Conservation (phyloP, 2,113 vertebrate species). For the Pseudolaguvia tuberculata region DNA sequence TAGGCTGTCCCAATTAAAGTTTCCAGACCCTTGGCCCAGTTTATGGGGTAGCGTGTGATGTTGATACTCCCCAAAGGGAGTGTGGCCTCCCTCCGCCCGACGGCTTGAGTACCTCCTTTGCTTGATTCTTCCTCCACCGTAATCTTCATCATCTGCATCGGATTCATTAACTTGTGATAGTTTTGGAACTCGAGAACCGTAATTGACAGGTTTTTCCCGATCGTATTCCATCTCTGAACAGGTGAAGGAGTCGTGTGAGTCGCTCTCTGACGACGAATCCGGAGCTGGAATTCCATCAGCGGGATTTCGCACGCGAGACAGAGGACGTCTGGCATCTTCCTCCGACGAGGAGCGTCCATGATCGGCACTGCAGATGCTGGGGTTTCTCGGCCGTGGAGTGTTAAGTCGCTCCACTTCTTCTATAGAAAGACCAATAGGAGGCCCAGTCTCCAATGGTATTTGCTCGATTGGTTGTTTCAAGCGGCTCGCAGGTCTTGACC, state of each 20-base stretch:
- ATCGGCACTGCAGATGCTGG: constrained; percentile 96
- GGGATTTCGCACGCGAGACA: constrained; percentile 89
- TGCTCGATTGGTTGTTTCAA: constrained; percentile 90
- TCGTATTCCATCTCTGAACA: constrained; percentile 99
- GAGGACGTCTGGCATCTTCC: constrained; percentile 85
- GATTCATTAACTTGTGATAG: constrained; percentile 97
- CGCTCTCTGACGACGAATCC: constrained; percentile 93
- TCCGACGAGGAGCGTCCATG: constrained; percentile 93
- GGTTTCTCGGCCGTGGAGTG: constrained; percentile 90
- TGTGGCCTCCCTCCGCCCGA: constrained; percentile 76
- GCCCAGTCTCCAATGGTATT: constrained; percentile 81
- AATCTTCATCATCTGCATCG: constrained; percentile 94
- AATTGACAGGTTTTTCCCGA: constrained; percentile 82
- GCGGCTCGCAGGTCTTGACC: constrained; percentile 85
- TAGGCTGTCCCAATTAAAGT: constrained; percentile 96
- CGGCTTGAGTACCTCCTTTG: constrained; percentile 87
- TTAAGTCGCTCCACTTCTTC: constrained; percentile 97
- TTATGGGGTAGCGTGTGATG: constrained; percentile 78
- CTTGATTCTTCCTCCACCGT: constrained; percentile 78
- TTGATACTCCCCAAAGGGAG: constrained; percentile 63
- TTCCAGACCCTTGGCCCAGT: constrained; percentile 78
- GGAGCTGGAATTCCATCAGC: constrained; percentile 91
- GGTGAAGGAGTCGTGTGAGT: constrained; percentile 98
- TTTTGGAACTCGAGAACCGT: constrained; percentile 88
- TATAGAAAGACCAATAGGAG: constrained; percentile 89